Evolutionary conservation across 2,797 vertebrate genomes (phyloP).

Genomic region (Ciconia nigra): DNA sequence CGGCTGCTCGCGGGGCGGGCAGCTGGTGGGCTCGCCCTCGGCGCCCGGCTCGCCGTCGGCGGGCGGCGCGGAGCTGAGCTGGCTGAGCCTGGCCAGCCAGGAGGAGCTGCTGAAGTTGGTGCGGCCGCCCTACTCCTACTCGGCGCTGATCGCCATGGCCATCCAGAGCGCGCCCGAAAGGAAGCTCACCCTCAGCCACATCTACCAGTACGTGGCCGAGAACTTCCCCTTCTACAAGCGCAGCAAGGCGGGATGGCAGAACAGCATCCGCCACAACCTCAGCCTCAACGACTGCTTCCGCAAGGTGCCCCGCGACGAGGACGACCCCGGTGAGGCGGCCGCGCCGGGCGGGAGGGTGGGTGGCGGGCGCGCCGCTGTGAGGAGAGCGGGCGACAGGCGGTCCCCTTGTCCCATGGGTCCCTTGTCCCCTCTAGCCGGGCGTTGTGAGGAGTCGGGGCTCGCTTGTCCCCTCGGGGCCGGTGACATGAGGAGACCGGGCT

Average conservation of each 20-base stretch:
- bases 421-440: not conserved
- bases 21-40: conserved; percentile 35
- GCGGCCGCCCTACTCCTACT: conserved; percentile 97
- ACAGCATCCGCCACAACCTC: conserved; percentile 95
- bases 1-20: conserved; percentile 60
- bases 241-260: conserved; percentile 97
- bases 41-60: conserved; percentile 82
- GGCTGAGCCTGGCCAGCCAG: conserved; percentile 92
- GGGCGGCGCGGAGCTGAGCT: conserved; percentile 86
- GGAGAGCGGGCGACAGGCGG: not conserved
- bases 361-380: too few species aligned
- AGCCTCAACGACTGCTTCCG: conserved; percentile 96
- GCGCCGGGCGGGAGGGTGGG: not conserved
- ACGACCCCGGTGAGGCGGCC: conserved; percentile 89
- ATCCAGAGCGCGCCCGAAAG: conserved; percentile 95
- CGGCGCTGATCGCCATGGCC: conserved; percentile 97
- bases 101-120: conserved; percentile 95
- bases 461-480: not conserved
- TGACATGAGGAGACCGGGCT: rapidly evolving
- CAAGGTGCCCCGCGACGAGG: conserved; percentile 95
- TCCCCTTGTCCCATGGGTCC: not conserved
- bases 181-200: conserved; percentile 94
- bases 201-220: conserved; percentile 96
- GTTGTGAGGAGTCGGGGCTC: not conserved
- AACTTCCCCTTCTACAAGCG: conserved; percentile 97